Percentiles rank a stretch among this genome's conserved stretches.
Conservation (phyloP, 2,113 vertebrate species). For the Parotia lawesii region DNA sequence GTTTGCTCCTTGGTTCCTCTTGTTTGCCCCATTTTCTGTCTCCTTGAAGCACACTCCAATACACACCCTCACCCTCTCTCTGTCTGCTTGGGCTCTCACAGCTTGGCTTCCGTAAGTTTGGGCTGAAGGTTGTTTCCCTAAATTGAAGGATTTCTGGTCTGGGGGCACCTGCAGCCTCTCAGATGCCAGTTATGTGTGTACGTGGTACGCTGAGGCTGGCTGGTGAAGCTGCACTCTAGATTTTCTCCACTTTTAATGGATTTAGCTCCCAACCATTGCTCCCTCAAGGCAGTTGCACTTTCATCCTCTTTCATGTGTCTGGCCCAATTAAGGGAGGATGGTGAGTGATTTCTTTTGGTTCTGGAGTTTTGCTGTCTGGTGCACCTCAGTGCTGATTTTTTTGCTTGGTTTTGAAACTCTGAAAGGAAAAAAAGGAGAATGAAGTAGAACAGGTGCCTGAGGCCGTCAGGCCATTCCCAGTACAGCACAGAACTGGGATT, state of each 20-base stretch:
- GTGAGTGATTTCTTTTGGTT: background rate
- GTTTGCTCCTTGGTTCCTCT: background rate
- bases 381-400: background rate
- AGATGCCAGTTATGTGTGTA: background rate
- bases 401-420: background rate
- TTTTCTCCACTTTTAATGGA: background rate
- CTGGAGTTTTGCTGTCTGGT: background rate
- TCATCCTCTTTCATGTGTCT: background rate
- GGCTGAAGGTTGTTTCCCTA: background rate
- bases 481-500: background rate
- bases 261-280: background rate
- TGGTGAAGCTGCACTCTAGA: background rate
- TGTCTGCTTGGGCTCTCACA: background rate
- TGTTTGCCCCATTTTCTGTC: background rate
- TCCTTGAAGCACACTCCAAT: background rate
- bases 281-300: background rate
- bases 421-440: background rate
- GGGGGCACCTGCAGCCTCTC: background rate
- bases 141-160: background rate
- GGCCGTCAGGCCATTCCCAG: background rate
- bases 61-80: background rate
- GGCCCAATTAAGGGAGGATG: background rate
- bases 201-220: background rate
- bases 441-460: background rate
- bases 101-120: background rate